Evolutionary conservation across 2,888 invertebrate species (phyloP), one percentile per base, ranked within the genome.

Genomic region (Helobdella robusta): DNA sequence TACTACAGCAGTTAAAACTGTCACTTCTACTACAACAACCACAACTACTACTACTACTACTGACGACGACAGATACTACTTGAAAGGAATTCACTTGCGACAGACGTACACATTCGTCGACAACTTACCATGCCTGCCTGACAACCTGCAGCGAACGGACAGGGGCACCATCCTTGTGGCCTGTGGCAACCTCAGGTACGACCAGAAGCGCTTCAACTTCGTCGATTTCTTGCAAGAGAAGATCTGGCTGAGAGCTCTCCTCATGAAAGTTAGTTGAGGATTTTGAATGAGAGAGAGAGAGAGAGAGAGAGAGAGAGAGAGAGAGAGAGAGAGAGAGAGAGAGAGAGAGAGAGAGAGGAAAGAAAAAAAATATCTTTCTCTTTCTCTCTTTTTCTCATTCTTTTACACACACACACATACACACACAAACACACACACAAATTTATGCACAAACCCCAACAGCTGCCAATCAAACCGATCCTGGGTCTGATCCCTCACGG

Each of bases 21-120:
- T 4, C 25, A 50, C 5, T 46, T 46, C 18, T 44, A 40, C 23
- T 46, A 35, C 5, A 15, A 46, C 5, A 25, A 40, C 5, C 30
- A 23, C 44, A 32, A 48, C 20, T 32, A 18, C 2, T 56, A 40
- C 35, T 23, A n/a, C 56, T 32, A 28, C 48, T 30, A 30, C 20
- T 28, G n/a, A n/a, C n/a, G n/a, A n/a, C n/a, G n/a, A n/a, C 68
- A 78, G 80, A 69, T 89, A 89, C 77, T 83, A 89, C 75, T 76
- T 95, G 11, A 86, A 85, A 75, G 94, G 94, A 2, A 82, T 86
- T 0, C 89, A 89, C 73, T 84, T 85, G 72, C 92, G 91, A n/a
- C 82, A 84, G 69, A 80, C 83, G 2, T 91, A 92, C 76, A 81
- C 88, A 1, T 91, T 94, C 74, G 81, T 86, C 3, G 87, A 90